Conservation (phyloP, 2,888 invertebrate genomes). For the Cataglyphis rosenhaueri region DNA sequence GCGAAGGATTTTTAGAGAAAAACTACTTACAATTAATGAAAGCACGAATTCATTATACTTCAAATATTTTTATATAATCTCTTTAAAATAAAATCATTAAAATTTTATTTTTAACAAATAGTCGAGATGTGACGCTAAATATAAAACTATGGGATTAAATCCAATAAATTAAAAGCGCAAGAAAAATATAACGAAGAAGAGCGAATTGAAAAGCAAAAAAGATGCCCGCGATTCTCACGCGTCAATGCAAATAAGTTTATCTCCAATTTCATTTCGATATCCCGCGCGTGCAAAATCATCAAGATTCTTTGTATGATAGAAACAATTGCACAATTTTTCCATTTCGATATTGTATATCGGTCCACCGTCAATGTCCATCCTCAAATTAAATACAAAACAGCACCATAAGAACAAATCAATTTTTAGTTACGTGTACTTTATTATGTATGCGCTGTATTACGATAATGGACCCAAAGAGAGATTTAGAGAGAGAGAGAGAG, state of each 20-base stretch:
- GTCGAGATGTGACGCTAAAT: not conserved
- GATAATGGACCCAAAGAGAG: conserved; percentile 8
- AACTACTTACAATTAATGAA: conserved; percentile 2
- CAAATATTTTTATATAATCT: not conserved
- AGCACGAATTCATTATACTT: not conserved
- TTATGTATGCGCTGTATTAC: not conserved
- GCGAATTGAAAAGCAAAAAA: not conserved
- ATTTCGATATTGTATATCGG: not conserved
- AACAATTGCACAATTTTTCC: conserved; percentile 53
- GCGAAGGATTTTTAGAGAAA: not conserved
- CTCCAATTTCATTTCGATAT: conserved; percentile 42
- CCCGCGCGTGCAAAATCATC: conserved; percentile 10
- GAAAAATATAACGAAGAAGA: not conserved
- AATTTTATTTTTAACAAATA: not conserved
- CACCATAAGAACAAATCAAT: conserved; percentile 28
- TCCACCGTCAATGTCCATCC: not conserved
- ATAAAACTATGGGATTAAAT: not conserved
- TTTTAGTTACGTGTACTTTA: conserved; percentile 12
- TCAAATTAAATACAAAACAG: conserved; percentile 10
- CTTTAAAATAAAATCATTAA: not conserved
- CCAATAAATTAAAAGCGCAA: not conserved
- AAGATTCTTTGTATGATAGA: conserved; percentile 18
- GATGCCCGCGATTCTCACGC: not conserved
- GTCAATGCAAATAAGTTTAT: conserved; percentile 41
- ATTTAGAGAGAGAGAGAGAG: not conserved